Base-by-base conservation (phyloP, 1,140 invertebrate species). In the Triops cancriformis region DNA sequence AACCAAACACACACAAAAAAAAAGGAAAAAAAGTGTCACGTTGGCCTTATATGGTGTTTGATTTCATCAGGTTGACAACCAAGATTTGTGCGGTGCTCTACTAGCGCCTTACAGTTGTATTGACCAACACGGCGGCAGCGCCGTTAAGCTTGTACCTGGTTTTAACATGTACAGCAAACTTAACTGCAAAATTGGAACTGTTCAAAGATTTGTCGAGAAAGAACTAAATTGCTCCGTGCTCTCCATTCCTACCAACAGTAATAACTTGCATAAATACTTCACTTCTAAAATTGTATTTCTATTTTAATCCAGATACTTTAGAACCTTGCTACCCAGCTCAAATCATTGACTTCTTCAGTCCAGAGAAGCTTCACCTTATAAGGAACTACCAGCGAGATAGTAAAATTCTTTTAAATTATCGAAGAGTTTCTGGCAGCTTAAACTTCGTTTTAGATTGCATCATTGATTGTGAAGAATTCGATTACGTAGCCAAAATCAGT, bases 111-210 rank as follows among this genome's bases (percentile, higher is more conserved):
- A 73, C 26, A 73, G 72, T 12, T 78, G 77, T 72, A 31, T 78
- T 6, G 72, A 73, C 12, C 76, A 51, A 73, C 51, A 73, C 31
- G 3, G 64, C 5, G 74, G 27, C 26, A 73, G 23, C 27, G 41
- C 73, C 14, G 12, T 27, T 14, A 26, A 74, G 12, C 74, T 78
- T 9, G 77, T 78, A 18, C 77, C 77, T 18, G 72, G 37, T 6
- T 78, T 73, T 18, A 45, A 78, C 73, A 41, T 26, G 11, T 78
- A 78, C 72, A 78, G 77, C 26, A 73, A 78, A 45, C 23, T 43
- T 26, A 78, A 78, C 77, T 78, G 77, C 37, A 42, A 74, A 27
- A 73, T 73, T 23, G 77, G 72, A n/a, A 73, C 28, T 12, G 31
- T 73, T 3, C 77, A 73, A 2, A 41, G 26, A 78, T 37, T 74